Evolutionary conservation across 2,888 invertebrate genomes (phyloP).

Genomic region (Fragum whitleyi): DNA sequence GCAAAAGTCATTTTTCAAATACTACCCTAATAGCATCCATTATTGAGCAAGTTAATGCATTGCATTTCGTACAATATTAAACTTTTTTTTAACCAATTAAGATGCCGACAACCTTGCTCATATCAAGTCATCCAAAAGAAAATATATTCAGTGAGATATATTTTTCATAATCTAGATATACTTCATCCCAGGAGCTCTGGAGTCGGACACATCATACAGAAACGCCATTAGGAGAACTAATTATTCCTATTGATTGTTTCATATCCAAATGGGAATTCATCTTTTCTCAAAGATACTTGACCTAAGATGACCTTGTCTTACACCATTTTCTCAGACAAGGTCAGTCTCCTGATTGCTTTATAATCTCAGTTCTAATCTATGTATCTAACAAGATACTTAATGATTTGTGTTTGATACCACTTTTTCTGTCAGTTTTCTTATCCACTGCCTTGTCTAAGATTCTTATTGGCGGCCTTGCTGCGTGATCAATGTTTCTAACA

Average conservation of each 20-base stretch:
- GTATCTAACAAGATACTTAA: background rate
- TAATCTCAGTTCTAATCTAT: slow-evolving; percentile 17
- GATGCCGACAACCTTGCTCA: too few species aligned
- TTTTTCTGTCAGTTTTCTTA: background rate
- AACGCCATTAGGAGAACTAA: slow-evolving; percentile 20
- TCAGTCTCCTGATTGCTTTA: slow-evolving; percentile 14
- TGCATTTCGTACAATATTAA: too few species aligned
- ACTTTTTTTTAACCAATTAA: too few species aligned
- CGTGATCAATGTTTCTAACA: too few species aligned
- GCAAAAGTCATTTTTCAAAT: too few species aligned
- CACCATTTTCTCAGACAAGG: slow-evolving; percentile 10
- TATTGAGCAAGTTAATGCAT: too few species aligned
- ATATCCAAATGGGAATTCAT: slow-evolving; percentile 33
- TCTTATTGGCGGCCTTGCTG: too few species aligned
- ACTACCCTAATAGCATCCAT: too few species aligned
- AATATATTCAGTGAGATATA: background rate
- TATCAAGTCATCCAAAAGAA: too few species aligned
- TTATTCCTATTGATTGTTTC: slow-evolving; percentile 28
- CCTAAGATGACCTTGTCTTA: slow-evolving; percentile 23
- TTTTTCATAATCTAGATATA: background rate
- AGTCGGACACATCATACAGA: slow-evolving; percentile 1
- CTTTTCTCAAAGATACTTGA: slow-evolving; percentile 29
- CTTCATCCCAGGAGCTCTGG: background rate
- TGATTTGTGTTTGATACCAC: background rate
- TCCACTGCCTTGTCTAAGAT: too few species aligned